Evolutionary conservation across 2,797 vertebrate genomes (phyloP).

Genomic region (Channa striata): DNA sequence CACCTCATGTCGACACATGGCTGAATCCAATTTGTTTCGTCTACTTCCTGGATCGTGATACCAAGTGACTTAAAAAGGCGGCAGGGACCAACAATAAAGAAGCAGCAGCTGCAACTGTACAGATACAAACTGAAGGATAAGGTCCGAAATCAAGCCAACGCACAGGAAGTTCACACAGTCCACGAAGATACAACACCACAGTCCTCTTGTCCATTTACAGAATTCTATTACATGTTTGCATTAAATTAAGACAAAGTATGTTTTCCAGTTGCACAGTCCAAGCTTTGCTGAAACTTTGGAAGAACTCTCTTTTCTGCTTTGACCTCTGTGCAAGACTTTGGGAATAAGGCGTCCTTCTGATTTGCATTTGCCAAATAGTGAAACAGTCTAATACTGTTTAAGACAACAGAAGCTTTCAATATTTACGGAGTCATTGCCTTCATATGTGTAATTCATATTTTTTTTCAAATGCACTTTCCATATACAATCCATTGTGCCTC

Average conservation of each 20-base stretch:
- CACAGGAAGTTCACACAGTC: conserved; percentile 54
- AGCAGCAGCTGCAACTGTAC: conserved; percentile 66
- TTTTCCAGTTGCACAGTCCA: conserved; percentile 53
- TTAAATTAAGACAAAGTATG: conserved; percentile 45
- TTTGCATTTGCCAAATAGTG: conserved; percentile 48
- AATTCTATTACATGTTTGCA: conserved; percentile 45
- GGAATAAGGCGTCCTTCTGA: conserved; percentile 74
- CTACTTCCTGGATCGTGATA: conserved; percentile 48
- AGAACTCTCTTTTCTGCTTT: conserved; percentile 52
- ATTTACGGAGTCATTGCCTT: conserved; percentile 12
- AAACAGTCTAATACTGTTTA: conserved; percentile 46
- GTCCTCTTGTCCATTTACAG: conserved; percentile 25
- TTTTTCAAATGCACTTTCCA: conserved; percentile 26
- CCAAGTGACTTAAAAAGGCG: conserved; percentile 42
- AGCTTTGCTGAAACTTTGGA: conserved; percentile 41
- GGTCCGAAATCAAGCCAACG: conserved; percentile 62
- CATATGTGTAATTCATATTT: conserved; percentile 1
- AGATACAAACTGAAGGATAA: conserved; percentile 64
- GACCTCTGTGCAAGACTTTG: conserved; percentile 67
- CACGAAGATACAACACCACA: conserved; percentile 44
- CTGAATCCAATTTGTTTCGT: conserved; percentile 44
- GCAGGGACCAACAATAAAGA: conserved; percentile 8
- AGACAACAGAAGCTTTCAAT: conserved; percentile 14
- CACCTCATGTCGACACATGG: conserved; percentile 20
- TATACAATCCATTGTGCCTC: conserved; percentile 62